These are phyloP conservation scores for Phoenicopterus ruber DNA, from an alignment of 2,113 vertebrate genomes.

Conservation along the genomic window DNA sequence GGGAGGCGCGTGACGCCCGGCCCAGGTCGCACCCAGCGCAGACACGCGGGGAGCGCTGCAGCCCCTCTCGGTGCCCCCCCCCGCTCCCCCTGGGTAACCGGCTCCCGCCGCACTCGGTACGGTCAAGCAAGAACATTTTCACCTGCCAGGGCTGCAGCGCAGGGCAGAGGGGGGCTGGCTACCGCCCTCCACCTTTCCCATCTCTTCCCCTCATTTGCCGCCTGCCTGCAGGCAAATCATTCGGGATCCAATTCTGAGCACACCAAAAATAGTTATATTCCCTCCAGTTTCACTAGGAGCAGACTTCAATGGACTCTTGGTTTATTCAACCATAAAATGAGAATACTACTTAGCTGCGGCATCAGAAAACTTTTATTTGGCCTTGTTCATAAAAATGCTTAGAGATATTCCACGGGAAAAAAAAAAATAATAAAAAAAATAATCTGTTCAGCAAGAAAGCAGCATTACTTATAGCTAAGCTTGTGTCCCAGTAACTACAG, in stretches of 20 bases:
- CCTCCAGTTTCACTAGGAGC: neutral
- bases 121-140: neutral
- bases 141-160: neutral
- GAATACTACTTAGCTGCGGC: neutral
- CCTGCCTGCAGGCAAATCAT: neutral
- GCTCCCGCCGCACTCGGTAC: rapidly evolving
- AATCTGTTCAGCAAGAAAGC: neutral
- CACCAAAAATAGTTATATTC: neutral
- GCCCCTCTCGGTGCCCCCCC: neutral
- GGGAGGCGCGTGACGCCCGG: rapidly evolving
- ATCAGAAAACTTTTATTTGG: neutral
- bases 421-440: neutral
- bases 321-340: neutral
- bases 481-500: neutral
- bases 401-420: neutral
- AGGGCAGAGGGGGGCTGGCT: neutral
- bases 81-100: neutral
- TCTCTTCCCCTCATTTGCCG: neutral
- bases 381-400: neutral
- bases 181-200: neutral
- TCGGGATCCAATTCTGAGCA: neutral
- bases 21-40: rapidly evolving
- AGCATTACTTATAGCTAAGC: neutral
- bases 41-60: rapidly evolving
- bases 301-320: neutral